Percentiles rank a stretch among this genome's conserved stretches.
Evolutionary conservation across 2,797 vertebrate genomes (phyloP).

Genomic region (Malacoraja senta): DNA sequence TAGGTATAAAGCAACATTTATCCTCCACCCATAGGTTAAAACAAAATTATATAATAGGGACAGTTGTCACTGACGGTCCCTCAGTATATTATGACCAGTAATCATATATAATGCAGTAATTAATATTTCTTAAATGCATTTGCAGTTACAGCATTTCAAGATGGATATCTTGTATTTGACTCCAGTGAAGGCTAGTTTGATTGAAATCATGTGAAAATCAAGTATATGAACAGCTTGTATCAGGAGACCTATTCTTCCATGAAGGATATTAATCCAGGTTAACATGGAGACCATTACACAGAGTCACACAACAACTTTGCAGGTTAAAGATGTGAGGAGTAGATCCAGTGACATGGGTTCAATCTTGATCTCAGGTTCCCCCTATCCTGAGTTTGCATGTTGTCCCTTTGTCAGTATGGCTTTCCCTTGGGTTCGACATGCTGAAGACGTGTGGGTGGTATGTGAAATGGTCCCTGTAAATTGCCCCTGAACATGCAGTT

Average conservation of each 20-base stretch:
- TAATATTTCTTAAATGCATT: not conserved
- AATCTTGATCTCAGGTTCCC: no score
- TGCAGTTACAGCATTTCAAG: not conserved
- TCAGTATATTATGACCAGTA: not conserved
- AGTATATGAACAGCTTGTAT: not conserved
- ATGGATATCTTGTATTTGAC: not conserved
- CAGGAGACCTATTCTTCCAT: not conserved
- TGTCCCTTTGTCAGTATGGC: no score
- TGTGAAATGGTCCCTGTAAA: no score
- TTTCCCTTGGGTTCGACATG: no score
- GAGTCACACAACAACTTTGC: not conserved
- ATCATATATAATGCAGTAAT: not conserved
- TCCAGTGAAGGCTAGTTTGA: not conserved
- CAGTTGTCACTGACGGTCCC: not conserved
- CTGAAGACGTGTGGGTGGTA: no score
- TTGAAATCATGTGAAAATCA: not conserved
- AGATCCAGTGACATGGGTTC: no score
- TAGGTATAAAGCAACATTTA: no score
- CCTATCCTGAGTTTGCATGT: no score
- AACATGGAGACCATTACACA: not conserved
- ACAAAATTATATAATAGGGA: not conserved
- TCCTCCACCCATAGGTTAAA: not conserved
- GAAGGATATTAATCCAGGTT: not conserved
- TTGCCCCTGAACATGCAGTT: no score
- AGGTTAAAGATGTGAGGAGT: no score